These are phyloP conservation scores for Drosophila mayri DNA, from an alignment of 1,140 invertebrate genomes.

Conservation along the genomic window DNA sequence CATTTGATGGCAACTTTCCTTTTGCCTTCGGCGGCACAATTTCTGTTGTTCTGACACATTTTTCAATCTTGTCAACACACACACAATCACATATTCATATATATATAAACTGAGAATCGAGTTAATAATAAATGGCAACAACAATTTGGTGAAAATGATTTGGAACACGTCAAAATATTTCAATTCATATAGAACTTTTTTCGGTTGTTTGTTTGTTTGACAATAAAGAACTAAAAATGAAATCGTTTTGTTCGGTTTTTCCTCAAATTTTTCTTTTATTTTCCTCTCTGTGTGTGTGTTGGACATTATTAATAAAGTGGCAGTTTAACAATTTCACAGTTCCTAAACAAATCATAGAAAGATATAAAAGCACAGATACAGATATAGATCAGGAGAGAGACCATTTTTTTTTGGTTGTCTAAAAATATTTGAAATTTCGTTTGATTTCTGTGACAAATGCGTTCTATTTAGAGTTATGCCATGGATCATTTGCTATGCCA, in stretches of 20 bases:
- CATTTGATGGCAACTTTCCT: constrained; percentile 50
- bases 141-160: constrained; percentile 50
- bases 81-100: constrained; percentile 1
- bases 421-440: constrained; percentile 68
- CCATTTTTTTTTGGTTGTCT: constrained; percentile 18
- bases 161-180: constrained; percentile 82
- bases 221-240: constrained; percentile 80
- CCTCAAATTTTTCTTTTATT: constrained; percentile 9
- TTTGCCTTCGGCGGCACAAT: constrained; percentile 27
- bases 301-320: constrained; percentile 77
- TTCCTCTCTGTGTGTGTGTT: constrained; percentile 18
- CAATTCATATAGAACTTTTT: constrained; percentile 63
- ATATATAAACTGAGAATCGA: constrained; percentile 27
- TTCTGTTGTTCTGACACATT: constrained; percentile 69
- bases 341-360: constrained; percentile 67
- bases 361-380: constrained; percentile 17
- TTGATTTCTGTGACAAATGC: constrained; percentile 76
- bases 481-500: constrained; percentile 57
- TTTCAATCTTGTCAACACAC: constrained; percentile 61
- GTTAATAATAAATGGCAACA: constrained; percentile 75
- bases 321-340: constrained; percentile 81
- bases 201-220: constrained; percentile 50
- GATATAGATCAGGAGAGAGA: neutral
- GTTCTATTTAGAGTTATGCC: constrained; percentile 79
- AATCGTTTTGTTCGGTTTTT: constrained; percentile 42